phyloP scores from a whole-genome alignment of 2,797 vertebrate species.

The Manis crassicaudata region DNA sequence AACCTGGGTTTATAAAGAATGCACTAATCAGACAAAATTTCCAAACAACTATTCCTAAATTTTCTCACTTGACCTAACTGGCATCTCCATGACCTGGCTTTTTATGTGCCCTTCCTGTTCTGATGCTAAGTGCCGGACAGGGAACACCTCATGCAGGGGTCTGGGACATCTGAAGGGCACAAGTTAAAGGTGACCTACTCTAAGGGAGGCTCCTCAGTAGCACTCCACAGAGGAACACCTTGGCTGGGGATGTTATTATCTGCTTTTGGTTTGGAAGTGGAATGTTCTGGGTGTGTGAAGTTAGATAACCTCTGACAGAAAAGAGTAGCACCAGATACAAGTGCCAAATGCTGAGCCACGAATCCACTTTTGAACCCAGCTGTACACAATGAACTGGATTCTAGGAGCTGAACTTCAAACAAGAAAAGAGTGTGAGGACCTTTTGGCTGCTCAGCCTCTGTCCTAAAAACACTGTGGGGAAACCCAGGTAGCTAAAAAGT shows the following conservation, averaged over 20 bases:
- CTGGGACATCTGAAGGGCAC: fast-evolving
- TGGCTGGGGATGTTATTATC: not conserved
- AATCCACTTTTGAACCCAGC: not conserved
- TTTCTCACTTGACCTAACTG: not conserved
- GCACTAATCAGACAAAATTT: not conserved
- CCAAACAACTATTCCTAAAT: no score
- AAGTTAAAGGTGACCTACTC: not conserved
- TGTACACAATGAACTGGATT: no score
- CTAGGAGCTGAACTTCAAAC: not conserved
- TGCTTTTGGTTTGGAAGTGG: not conserved
- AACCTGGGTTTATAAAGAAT: not conserved
- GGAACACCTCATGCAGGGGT: not conserved
- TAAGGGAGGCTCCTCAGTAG: fast-evolving
- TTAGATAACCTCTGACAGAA: not conserved
- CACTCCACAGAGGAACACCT: not conserved
- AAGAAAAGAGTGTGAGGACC: not conserved
- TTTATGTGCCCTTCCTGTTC: not conserved
- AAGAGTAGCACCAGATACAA: fast-evolving
- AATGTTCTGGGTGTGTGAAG: not conserved
- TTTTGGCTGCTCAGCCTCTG: not conserved
- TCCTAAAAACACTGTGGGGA: not conserved
- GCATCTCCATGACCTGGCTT: not conserved
- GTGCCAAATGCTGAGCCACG: not conserved
- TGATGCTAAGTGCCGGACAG: not conserved
- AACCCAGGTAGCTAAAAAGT: not conserved